These are phyloP conservation scores for Plebejus anna DNA, from an alignment of 2,888 invertebrate species.

Conservation along the genomic window DNA sequence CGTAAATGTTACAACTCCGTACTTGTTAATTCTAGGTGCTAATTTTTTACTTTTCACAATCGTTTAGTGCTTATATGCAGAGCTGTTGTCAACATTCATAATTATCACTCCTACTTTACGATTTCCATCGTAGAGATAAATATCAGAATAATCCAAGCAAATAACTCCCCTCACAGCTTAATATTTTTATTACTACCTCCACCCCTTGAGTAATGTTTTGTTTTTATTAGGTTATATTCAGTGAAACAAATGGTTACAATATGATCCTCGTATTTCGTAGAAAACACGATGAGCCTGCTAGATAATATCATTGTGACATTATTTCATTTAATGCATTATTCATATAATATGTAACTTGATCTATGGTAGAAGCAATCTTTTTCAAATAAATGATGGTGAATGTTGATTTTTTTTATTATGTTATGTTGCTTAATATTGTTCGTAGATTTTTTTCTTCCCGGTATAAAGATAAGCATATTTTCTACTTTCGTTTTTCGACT, in stretches of 20 bases:
- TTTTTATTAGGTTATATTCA: conserved; percentile 14
- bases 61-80: background rate
- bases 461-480: no score
- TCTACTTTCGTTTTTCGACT: no score
- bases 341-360: conserved; percentile 20
- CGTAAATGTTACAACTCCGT: background rate
- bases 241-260: conserved; percentile 15
- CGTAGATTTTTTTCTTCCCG: background rate
- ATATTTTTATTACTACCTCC: conserved; percentile 10
- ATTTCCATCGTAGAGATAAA: background rate
- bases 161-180: conserved; percentile 4
- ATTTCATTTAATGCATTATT: conserved; percentile 22
- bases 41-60: conserved; percentile 8
- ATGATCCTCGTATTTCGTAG: conserved; percentile 3
- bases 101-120: background rate
- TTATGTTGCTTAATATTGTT: background rate
- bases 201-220: conserved; percentile 4
- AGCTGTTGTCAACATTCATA: background rate
- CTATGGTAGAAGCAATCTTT: background rate
- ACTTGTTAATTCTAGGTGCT: background rate
- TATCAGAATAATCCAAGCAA: background rate
- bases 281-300: conserved; percentile 7
- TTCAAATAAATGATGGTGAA: background rate
- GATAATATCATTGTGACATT: conserved; percentile 20
- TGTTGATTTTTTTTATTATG: conserved; percentile 4